These are phyloP conservation scores for Phlogophora meticulosa DNA, from an alignment of 2,888 invertebrate genomes.

Conservation along the genomic window DNA sequence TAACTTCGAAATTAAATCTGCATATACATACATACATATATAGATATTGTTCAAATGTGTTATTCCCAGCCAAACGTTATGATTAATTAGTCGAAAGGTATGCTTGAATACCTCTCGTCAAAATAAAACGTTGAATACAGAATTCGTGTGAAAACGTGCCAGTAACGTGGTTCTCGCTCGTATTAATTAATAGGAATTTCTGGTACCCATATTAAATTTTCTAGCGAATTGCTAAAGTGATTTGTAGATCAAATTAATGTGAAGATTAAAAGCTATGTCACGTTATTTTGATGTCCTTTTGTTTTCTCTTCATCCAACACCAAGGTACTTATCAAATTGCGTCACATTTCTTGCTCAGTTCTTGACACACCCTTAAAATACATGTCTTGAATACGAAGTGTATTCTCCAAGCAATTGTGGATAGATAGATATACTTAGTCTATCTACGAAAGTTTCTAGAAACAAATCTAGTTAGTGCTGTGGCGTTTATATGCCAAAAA, in stretches of 20 bases:
- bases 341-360: background rate
- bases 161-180: conserved; percentile 35
- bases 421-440: background rate
- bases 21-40: no score
- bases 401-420: background rate
- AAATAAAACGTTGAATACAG: conserved; percentile 56
- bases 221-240: conserved; percentile 44
- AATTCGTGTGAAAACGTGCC: conserved; percentile 44
- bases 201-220: conserved; percentile 49
- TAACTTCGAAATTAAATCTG: conserved; percentile 13
- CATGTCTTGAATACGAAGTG: background rate
- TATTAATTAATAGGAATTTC: conserved; percentile 46
- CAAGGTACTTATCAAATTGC: background rate
- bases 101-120: conserved; percentile 41
- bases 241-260: conserved; percentile 51
- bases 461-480: background rate
- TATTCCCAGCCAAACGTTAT: conserved; percentile 34
- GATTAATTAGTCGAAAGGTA: conserved; percentile 52
- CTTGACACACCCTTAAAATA: background rate
- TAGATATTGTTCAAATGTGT: conserved; percentile 27
- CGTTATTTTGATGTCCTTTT: background rate
- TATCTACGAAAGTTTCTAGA: background rate
- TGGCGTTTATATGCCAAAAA: no score
- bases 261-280: conserved; percentile 35
- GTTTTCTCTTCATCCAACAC: background rate